Base-by-base conservation (phyloP, 2,797 vertebrate species). In the Hemibagrus guttatus region DNA sequence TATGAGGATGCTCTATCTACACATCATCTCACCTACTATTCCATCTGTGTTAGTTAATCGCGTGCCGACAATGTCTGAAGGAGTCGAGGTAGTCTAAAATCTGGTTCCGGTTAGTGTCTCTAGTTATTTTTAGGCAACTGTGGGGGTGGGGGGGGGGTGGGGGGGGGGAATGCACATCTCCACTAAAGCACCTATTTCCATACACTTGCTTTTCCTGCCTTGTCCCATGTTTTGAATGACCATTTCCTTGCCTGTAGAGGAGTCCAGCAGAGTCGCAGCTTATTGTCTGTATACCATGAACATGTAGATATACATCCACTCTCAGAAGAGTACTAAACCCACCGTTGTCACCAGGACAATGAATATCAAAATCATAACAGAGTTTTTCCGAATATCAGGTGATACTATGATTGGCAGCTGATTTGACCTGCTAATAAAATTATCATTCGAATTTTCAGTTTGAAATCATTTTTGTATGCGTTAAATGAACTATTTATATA, bases 111-210 rank as follows among this genome's bases (percentile, higher is more conserved):
- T 84, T 74, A 74, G 23, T 71, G 68, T 61, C 31, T 74, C 13
- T 1, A 21, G 87, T 52, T 81, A 85, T 87, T 72, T 87, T 81
- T 84, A 87, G 76, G 31, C 49, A 19, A 69, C 21, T 14, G 11
- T 35, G 56, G 49, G n/a, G n/a, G n/a, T n/a, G n/a, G n/a, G n/a
- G n/a, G n/a, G 6, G 4, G 31, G 4, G 1, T n/a, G n/a, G n/a
- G n/a, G n/a, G 6, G 4, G 31, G 4, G 1, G 5, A 26, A 21
- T 16, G 59, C 72, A 84, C 72, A 23, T 75, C 76, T 46, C 39
- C 46, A 79, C 21, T 54, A 17, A 81, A 52, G 14, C 61, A 84
- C 31, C 42, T 64, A 52, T 61, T 84, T 76, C 59, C 28, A 84
- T 84, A 63, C 75, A 63, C 9, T 39, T 72, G 86, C 42, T 23